Base-by-base conservation (phyloP, 2,113 vertebrate genomes). In the Lepus americanus region DNA sequence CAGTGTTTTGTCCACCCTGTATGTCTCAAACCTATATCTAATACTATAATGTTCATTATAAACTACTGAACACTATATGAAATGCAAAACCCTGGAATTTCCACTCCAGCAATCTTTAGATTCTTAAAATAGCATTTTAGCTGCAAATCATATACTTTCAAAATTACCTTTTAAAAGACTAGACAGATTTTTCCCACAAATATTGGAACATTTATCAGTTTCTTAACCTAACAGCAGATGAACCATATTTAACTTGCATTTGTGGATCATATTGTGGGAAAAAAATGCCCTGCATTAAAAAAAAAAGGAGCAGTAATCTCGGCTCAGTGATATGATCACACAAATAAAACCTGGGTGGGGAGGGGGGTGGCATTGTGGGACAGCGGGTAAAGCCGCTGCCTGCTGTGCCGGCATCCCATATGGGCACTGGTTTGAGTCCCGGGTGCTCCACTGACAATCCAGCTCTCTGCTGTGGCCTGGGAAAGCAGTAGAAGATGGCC, bases 181-280 rank as follows among this genome's bases (percentile, higher is more conserved):
- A 59, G 17, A 17, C 55, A 59, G 55, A 17, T 84, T 96, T 74
- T 20, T 49, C 17, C 23, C 19, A 29, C 82, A 17, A 25, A 6
- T 49, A 94, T 61, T 95, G 39, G 72, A 85, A 84, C 8, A 55
- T 73, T 74, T 20, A 74, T 27, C 67, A 14, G 91, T 92, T 90
- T 59, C 69, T 64, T 76, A 36, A 31, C 77, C 91, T 78, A 90
- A 44, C 33, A 82, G 9, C 36, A 83, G 49, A 91, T 25, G 49
- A 96, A 63, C 22, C 76, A 23, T 80, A n/a, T 91, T 93, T 88
- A 83, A 91, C 61, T 80, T 61, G 51, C 19, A 74, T 67, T 67
- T 84, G 84, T 69, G 39, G 22, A 73, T 74, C n/a, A 80, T 63
- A 12, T 66, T 78, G 61, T 73, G n/a, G 64, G 36, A 80, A 94